phyloP scores from a whole-genome alignment of 2,888 invertebrate genomes.

The Chironomus riparius region DNA sequence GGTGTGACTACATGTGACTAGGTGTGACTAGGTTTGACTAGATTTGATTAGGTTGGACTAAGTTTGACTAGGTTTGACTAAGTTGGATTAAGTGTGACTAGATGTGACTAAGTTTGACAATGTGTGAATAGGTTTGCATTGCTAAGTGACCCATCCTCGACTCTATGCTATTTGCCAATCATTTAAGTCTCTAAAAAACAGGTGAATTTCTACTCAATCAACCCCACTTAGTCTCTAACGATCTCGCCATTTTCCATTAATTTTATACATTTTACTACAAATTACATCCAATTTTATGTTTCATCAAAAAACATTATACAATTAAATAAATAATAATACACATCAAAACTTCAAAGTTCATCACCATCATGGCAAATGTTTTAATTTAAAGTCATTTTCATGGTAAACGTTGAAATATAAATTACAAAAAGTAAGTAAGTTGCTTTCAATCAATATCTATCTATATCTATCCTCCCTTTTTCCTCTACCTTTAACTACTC shows the following conservation, averaged over 20 bases:
- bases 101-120: too few species aligned
- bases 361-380: background rate
- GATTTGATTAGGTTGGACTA: too few species aligned
- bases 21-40: too few species aligned
- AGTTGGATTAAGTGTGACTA: too few species aligned
- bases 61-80: too few species aligned
- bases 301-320: background rate
- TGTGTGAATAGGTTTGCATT: too few species aligned
- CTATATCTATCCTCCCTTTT: background rate
- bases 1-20: too few species aligned
- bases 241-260: too few species aligned
- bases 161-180: background rate
- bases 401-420: background rate
- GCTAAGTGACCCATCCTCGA: too few species aligned
- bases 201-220: background rate
- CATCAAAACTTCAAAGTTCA: background rate
- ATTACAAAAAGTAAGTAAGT: background rate
- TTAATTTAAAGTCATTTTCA: slow-evolving; percentile 15
- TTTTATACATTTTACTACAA: too few species aligned
- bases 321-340: background rate
- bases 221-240: too few species aligned
- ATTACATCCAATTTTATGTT: background rate
- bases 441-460: background rate
- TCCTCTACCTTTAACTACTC: too few species aligned
- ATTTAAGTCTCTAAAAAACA: background rate